Percentiles rank a stretch among this genome's conserved stretches.
Evolutionary conservation across 1,140 invertebrate genomes (phyloP).

Genomic region (roundworm (Caenorhabditis elegans)): DNA sequence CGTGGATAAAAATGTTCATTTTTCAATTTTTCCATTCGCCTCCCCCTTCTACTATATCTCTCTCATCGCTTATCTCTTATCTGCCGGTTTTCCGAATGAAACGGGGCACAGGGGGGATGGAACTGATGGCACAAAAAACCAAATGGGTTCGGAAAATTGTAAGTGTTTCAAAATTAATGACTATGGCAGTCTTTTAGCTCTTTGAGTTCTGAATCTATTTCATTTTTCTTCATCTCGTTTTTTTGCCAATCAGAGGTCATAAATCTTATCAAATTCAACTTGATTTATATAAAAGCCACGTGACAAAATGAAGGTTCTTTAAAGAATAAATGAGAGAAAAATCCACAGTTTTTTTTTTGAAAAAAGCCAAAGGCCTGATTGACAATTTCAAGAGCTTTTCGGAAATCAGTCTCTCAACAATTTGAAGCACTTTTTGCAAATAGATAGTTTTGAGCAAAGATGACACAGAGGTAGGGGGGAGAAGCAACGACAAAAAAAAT

Average conservation of each 20-base stretch:
- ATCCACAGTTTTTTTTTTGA: no score
- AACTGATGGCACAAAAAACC: not conserved
- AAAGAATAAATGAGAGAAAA: no score
- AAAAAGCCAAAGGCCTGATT: no score
- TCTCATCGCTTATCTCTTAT: not conserved
- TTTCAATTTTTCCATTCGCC: not conserved
- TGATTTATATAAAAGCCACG: not conserved
- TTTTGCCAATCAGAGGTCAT: not conserved
- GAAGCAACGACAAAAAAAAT: not conserved
- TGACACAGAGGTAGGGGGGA: not conserved
- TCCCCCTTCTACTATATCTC: not conserved
- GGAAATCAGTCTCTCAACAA: conserved; percentile 28
- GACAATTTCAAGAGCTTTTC: conserved; percentile 29
- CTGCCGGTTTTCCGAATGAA: not conserved
- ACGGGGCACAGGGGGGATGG: not conserved
- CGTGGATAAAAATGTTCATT: conserved; percentile 8
- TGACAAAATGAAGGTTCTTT: not conserved
- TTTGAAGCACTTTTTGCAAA: conserved; percentile 33
- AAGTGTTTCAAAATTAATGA: conserved; percentile 24
- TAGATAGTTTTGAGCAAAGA: not conserved
- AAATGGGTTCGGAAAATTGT: not conserved
- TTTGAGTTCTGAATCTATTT: no score
- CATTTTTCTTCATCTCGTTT: not conserved
- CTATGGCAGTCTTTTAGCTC: no score
- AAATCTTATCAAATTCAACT: no score